Evolutionary conservation across 1,140 invertebrate species (phyloP), one percentile per base, ranked within the genome.

Genomic region (Sitobion miscanthi): DNA sequence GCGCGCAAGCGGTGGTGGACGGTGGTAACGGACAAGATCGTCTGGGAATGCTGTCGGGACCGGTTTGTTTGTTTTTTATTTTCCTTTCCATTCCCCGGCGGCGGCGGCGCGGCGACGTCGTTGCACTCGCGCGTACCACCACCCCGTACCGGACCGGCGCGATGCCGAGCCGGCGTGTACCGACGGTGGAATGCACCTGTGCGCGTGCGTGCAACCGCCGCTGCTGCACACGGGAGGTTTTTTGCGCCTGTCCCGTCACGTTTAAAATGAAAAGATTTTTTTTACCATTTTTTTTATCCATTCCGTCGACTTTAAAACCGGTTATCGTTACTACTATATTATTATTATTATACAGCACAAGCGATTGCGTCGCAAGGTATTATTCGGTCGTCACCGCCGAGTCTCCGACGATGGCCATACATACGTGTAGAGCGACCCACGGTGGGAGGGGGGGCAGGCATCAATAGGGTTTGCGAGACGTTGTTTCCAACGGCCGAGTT

Each of bases 11-110:
- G 69, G 82, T 93, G 52, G 90, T 83, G 69, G 69, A 49, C 86
- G 52, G 90, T 83, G 69, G 91, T 93, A 93, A 93, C 91, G 91
- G 91, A 85, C 82, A 83, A 93, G 85, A 93, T 85, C 82, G 91
- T 93, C 91, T 93, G 91, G 91, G 91, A 93, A 93, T 93, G 91
- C 77, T 85, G 91, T 93, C 91, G 91, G 77, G 91, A 93, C 91
- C 91, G 91, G 91, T 93, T 93, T 83, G 82, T 77, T 45, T 77
- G 1, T 91, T 91, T 82, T 69, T 91, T 57, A 30, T 85, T 85
- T 93, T 62, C 49, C 91, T 85, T 82, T 93, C 91, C 82, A 45
- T 52, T 93, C 49, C 35, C 83, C 69, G 9, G 42, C 14, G 47
- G 52, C 52, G 52, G 42, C 21, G 45, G 2, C 45, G 52, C 88